Conservation (phyloP, 2,113 vertebrate genomes). For the Grammatotria lemairii region DNA sequence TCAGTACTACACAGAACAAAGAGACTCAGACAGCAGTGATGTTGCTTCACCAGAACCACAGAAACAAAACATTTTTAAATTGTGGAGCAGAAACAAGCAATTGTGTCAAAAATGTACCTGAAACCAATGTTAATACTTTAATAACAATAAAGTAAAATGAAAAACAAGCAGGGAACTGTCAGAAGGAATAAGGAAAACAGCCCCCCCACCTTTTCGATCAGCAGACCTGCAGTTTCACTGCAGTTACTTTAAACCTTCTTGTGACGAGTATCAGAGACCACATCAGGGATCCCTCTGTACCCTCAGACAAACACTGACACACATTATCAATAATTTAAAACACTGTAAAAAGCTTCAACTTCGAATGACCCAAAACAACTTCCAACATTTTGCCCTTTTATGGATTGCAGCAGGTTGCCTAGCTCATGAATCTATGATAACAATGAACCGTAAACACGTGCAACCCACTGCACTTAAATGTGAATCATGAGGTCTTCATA, state of each 20-base stretch:
- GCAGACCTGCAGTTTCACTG: background rate
- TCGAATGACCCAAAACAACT: background rate
- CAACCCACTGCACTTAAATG: background rate
- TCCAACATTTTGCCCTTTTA: background rate
- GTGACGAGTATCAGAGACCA: background rate
- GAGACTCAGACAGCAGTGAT: background rate
- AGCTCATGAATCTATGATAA: background rate
- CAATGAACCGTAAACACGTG: background rate
- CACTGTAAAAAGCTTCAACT: background rate
- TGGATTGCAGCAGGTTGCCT: accelerated
- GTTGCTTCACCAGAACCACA: background rate
- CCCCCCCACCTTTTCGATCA: background rate
- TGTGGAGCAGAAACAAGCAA: background rate
- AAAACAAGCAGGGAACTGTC: background rate
- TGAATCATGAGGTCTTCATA: background rate
- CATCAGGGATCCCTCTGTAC: background rate
- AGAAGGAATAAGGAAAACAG: background rate
- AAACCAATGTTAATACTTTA: background rate
- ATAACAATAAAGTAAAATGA: background rate
- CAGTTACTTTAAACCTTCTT: background rate
- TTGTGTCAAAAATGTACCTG: background rate
- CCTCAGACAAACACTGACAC: background rate
- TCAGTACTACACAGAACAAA: background rate
- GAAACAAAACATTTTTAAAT: background rate
- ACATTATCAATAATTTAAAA: background rate